Percentiles rank a stretch among this genome's conserved stretches.
These are phyloP conservation scores for Semotilus atromaculatus DNA, from an alignment of 2,797 vertebrate genomes.

Conservation along the genomic window DNA sequence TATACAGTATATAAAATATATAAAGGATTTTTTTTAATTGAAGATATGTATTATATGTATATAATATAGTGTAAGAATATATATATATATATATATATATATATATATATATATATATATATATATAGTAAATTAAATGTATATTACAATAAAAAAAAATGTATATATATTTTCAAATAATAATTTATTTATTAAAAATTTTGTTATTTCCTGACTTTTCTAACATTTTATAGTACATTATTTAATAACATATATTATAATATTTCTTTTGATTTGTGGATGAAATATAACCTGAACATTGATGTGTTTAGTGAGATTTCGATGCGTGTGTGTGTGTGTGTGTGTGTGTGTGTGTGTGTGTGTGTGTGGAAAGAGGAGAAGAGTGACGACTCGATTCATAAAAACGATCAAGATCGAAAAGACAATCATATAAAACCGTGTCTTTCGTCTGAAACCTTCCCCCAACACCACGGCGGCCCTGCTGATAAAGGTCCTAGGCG, in stretches of 20 bases:
- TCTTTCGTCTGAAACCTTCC: conserved; percentile 72
- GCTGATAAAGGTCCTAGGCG: conserved; percentile 47
- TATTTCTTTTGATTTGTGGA: neutral
- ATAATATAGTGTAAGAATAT: neutral
- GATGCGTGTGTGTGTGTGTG: conserved; percentile 38
- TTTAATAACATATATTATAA: neutral
- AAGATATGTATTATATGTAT: neutral
- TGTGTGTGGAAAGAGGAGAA: conserved; percentile 42
- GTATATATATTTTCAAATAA: neutral
- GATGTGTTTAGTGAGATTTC: neutral
- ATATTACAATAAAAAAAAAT: no score
- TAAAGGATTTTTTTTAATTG: no score
- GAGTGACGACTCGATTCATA: conserved; percentile 56
- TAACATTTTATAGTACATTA: neutral
- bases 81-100: no score
- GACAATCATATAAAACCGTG: conserved; percentile 72
- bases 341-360: conserved; percentile 39
- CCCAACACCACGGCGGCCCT: neutral
- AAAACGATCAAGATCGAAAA: conserved; percentile 67
- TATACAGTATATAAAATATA: no score
- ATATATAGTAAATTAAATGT: no score
- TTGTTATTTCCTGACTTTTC: neutral
- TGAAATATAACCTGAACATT: neutral
- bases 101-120: neutral
- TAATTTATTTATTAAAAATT: neutral